A percentile compares a stretch with the other conserved stretches of the same genome.
Conservation (phyloP, 2,797 vertebrate genomes). For the Rhinoraja longicauda region DNA sequence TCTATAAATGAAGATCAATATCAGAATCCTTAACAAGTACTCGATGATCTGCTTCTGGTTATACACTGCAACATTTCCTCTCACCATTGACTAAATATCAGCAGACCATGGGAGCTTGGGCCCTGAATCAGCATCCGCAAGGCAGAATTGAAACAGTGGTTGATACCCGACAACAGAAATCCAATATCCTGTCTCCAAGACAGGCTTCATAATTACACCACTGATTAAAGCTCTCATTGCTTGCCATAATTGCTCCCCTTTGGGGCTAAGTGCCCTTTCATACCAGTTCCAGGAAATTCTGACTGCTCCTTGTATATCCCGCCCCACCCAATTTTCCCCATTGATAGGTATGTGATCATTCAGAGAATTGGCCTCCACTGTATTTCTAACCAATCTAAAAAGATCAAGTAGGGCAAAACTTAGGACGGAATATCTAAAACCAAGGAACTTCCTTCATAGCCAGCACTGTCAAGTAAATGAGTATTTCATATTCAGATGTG, state of each 20-base stretch:
- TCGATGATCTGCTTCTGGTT: not conserved
- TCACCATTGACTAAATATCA: not conserved
- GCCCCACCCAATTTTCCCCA: not conserved
- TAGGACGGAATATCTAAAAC: too few species aligned
- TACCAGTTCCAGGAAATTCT: conserved; percentile 15
- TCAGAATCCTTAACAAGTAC: not conserved
- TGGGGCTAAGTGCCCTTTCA: not conserved
- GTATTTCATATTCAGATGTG: not conserved
- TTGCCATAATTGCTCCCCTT: conserved; percentile 4
- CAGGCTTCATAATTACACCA: conserved; percentile 4
- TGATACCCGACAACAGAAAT: conserved; percentile 13
- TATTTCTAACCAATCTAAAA: not conserved
- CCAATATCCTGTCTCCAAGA: conserved; percentile 25
- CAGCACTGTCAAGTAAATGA: not conserved
- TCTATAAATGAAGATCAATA: not conserved
- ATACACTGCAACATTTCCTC: not conserved
- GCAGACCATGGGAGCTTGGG: not conserved
- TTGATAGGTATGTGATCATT: not conserved
- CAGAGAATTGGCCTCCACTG: too few species aligned
- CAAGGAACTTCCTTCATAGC: not conserved
- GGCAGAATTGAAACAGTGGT: not conserved
- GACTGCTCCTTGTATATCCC: not conserved
- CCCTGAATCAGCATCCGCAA: not conserved
- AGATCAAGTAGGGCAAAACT: not conserved
- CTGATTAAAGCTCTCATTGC: not conserved